A percentile compares a stretch with the other conserved stretches of the same genome.
Evolutionary conservation across 2,888 invertebrate species (phyloP).

Genomic region (Agrochola lychnidis): DNA sequence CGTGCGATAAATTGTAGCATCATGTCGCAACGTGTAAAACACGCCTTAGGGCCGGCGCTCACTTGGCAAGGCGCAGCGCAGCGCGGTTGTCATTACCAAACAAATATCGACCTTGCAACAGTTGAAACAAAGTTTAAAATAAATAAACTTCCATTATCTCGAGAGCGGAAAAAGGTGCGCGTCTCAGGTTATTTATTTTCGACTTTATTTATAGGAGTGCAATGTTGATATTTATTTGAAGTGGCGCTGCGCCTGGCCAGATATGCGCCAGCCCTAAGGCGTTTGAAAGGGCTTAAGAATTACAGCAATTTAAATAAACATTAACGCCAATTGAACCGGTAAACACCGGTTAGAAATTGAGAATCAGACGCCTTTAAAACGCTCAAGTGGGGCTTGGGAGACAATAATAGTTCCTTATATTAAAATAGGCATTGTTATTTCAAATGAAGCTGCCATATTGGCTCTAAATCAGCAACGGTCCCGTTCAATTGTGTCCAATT

Average conservation of each 20-base stretch:
- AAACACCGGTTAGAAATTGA: slow-evolving; percentile 36
- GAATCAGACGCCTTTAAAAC: slow-evolving; percentile 42
- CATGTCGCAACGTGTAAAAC: slow-evolving; percentile 9
- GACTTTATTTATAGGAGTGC: no score
- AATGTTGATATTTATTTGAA: no score
- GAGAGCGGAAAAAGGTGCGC: no score
- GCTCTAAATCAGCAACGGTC: slow-evolving; percentile 77
- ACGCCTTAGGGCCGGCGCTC: not conserved
- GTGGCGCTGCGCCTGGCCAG: no score
- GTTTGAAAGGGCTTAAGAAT: slow-evolving; percentile 14
- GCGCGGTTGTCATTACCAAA: no score
- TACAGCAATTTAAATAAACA: slow-evolving; percentile 30
- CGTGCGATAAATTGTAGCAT: not conserved
- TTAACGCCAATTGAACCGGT: slow-evolving; percentile 34
- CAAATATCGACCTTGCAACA: no score
- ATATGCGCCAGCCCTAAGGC: not conserved
- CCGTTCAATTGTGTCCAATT: slow-evolving; percentile 84
- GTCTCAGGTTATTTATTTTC: no score
- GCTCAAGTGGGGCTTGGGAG: slow-evolving; percentile 32
- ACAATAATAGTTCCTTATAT: slow-evolving; percentile 55
- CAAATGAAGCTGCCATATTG: slow-evolving; percentile 72
- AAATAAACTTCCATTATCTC: no score
- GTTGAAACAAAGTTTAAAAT: no score
- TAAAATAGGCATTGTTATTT: slow-evolving; percentile 68
- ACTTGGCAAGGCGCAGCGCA: no score